These are phyloP conservation scores for Drosophila tani DNA, from an alignment of 1,140 invertebrate genomes.

Conservation along the genomic window DNA sequence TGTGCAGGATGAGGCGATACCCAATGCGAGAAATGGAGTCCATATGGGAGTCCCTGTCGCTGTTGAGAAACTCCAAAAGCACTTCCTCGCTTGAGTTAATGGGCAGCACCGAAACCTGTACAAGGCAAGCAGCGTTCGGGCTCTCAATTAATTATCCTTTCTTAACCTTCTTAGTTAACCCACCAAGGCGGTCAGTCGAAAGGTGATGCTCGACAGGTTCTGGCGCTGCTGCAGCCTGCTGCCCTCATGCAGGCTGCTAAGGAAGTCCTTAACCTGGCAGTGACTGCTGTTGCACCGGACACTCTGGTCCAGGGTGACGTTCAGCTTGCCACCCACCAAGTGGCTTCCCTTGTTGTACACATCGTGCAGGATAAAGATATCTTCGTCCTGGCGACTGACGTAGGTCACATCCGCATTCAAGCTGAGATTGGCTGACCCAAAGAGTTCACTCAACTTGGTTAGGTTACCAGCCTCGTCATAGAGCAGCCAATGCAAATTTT, in stretches of 20 bases:
- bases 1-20: slow-evolving; percentile 46
- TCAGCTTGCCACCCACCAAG: slow-evolving; percentile 71
- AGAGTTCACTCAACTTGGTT: slow-evolving; percentile 30
- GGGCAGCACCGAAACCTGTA: slow-evolving; percentile 52
- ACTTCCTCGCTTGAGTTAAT: slow-evolving; percentile 35
- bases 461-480: slow-evolving; percentile 61
- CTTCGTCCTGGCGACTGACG: slow-evolving; percentile 6
- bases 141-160: not conserved
- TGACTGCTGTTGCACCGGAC: slow-evolving; percentile 48
- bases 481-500: slow-evolving; percentile 68
- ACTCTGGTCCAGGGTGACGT: slow-evolving; percentile 73
- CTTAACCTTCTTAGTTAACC: not conserved
- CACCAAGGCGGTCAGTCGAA: slow-evolving; percentile 70
- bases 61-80: slow-evolving; percentile 48
- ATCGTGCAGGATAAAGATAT: slow-evolving; percentile 62
- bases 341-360: slow-evolving; percentile 78
- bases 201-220: slow-evolving; percentile 62
- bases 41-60: slow-evolving; percentile 41
- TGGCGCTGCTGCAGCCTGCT: slow-evolving; percentile 59
- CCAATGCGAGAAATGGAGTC: slow-evolving; percentile 68
- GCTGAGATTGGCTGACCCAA: slow-evolving; percentile 62
- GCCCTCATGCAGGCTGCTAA: slow-evolving; percentile 59
- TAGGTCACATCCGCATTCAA: slow-evolving; percentile 71
- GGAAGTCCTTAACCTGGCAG: slow-evolving; percentile 51
- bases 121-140: not conserved